Percentiles rank a stretch among this genome's conserved stretches.
Evolutionary conservation across 1,140 invertebrate species (phyloP).

Genomic region (Achatina immaculata): DNA sequence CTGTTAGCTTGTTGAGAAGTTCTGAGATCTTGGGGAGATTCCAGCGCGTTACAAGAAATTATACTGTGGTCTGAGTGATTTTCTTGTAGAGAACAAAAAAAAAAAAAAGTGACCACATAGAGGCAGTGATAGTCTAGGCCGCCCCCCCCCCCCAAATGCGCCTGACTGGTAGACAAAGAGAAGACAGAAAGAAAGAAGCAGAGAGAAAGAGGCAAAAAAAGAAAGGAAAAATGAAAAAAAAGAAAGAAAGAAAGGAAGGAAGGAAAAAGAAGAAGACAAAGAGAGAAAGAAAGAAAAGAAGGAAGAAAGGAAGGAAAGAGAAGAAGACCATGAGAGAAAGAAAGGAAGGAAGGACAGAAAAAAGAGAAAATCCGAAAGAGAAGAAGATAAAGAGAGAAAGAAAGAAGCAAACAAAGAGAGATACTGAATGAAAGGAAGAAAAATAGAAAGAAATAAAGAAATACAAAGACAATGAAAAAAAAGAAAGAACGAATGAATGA

Average conservation of each 20-base stretch:
- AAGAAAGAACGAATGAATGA: neutral
- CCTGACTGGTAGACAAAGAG: neutral
- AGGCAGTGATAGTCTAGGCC: no score
- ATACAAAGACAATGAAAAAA: neutral
- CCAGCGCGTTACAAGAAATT: no score
- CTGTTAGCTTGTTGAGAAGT: no score
- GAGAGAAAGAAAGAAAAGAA: neutral
- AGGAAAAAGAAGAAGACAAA: neutral
- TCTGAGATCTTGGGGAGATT: no score
- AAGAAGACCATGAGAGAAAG: neutral
- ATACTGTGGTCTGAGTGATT: no score
- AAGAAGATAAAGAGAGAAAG: neutral
- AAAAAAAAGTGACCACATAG: no score
- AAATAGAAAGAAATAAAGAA: neutral
- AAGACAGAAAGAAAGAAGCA: neutral
- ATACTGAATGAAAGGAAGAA: neutral
- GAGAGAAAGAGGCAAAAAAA: neutral
- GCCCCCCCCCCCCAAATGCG: no score
- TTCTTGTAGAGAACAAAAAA: no score
- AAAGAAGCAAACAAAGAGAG: neutral
- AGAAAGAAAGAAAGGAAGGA: neutral
- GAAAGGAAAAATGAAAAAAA: neutral
- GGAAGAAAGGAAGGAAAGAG: neutral
- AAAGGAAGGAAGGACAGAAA: neutral
- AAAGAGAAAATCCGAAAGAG: neutral